Evolutionary conservation across 2,113 vertebrate species (phyloP).

Genomic region (Lucifuga dentata): DNA sequence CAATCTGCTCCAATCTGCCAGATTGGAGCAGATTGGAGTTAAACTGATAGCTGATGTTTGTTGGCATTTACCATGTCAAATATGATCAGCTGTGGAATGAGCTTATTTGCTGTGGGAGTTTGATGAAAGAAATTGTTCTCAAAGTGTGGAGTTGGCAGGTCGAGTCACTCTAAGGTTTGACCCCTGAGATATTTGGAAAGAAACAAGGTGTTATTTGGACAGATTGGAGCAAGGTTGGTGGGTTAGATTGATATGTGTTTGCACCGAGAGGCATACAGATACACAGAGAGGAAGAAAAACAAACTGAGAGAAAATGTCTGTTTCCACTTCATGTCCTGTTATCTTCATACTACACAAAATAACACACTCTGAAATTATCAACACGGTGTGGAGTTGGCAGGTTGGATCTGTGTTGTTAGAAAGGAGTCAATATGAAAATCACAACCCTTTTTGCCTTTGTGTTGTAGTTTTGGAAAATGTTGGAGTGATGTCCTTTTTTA

Average conservation of each 20-base stretch:
- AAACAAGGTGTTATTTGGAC: not conserved
- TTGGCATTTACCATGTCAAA: conserved; percentile 23
- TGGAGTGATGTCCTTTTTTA: too few species aligned
- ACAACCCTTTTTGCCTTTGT: too few species aligned
- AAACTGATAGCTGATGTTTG: conserved; percentile 4
- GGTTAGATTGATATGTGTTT: not conserved
- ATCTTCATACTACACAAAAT: too few species aligned
- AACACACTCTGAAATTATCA: too few species aligned
- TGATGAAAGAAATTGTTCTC: not conserved
- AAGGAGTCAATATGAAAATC: too few species aligned
- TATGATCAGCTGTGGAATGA: conserved; percentile 1
- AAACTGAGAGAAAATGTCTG: not conserved
- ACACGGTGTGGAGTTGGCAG: not conserved
- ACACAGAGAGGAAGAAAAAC: not conserved
- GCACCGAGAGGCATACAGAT: not conserved
- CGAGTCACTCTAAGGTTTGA: not conserved
- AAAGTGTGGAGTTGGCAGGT: not conserved
- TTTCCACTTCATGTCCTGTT: not conserved
- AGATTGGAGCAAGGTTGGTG: not conserved
- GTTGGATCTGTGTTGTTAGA: conserved; percentile 13
- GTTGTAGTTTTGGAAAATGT: too few species aligned
- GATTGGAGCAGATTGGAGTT: not conserved
- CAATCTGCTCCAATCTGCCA: too few species aligned
- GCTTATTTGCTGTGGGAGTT: not conserved
- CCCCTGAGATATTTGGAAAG: not conserved